Conservation (phyloP, 2,797 vertebrate genomes). For the Geotrypetes seraphini region DNA sequence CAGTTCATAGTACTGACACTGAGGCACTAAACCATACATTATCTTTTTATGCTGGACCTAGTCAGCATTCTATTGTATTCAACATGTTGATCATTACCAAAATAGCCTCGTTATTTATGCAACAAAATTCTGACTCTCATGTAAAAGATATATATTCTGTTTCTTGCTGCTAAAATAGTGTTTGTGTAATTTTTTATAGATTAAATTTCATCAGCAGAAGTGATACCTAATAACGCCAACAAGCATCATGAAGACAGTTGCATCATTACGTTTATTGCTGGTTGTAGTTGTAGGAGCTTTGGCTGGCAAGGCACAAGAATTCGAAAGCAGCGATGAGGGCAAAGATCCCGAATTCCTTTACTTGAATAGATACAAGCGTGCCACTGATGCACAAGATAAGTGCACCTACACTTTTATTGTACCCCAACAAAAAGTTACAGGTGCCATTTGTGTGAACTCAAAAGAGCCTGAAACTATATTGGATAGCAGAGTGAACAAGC, state of each 20-base stretch:
- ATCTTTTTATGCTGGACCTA: no score
- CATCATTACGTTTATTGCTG: constrained; percentile 40
- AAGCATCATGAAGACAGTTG: constrained; percentile 44
- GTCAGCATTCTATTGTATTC: no score
- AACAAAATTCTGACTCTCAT: no score
- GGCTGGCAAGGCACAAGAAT: constrained; percentile 53
- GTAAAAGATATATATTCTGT: no score
- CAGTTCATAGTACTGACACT: no score
- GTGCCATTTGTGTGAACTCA: constrained; percentile 94
- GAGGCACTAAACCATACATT: no score
- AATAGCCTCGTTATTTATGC: no score
- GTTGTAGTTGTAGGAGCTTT: constrained; percentile 25
- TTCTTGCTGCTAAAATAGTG: no score
- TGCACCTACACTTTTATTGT: constrained; percentile 97
- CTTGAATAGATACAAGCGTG: constrained; percentile 68
- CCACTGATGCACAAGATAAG: constrained; percentile 62
- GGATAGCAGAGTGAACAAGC: constrained; percentile 86
- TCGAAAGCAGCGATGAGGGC: constrained; percentile 62
- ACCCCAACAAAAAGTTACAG: constrained; percentile 90
- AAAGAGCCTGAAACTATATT: constrained; percentile 81
- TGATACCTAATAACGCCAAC: no score
- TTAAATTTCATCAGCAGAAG: constrained; percentile 20
- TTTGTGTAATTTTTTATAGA: constrained; percentile 18
- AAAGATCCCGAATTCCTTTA: constrained; percentile 72
- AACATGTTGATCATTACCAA: no score